Evolutionary conservation across 2,797 vertebrate genomes (phyloP).

Genomic region (Myotis myotis): DNA sequence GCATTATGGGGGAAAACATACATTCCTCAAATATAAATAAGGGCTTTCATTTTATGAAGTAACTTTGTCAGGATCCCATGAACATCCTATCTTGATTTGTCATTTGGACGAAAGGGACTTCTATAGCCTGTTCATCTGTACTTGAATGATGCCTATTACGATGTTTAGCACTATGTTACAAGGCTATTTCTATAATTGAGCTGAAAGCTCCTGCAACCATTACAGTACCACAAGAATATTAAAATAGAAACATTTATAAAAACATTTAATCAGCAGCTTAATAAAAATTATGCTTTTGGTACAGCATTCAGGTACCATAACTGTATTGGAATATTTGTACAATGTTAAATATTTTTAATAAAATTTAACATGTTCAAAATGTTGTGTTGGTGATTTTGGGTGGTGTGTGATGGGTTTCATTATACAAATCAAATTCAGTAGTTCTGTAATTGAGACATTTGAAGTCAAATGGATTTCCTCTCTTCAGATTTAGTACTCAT

Average conservation of each 20-base stretch:
- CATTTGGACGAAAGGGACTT: conserved; percentile 21
- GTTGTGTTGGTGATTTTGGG: conserved; percentile 80
- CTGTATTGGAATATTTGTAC: conserved; percentile 79
- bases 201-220: conserved; percentile 42
- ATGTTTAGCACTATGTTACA: conserved; percentile 37
- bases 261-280: conserved; percentile 66
- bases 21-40: conserved; percentile 48
- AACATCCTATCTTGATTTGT: conserved; percentile 54
- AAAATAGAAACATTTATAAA: conserved; percentile 61
- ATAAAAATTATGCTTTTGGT: conserved; percentile 75
- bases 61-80: conserved; percentile 40
- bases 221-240: conserved; percentile 44
- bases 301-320: conserved; percentile 75
- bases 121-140: conserved; percentile 46
- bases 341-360: conserved; percentile 81
- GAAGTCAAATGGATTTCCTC: conserved; percentile 38
- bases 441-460: conserved; percentile 5
- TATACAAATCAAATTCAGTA: conserved; percentile 54
- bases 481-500: conserved; percentile 23
- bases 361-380: conserved; percentile 79
- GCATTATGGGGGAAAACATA: not conserved
- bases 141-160: conserved; percentile 41
- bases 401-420: conserved; percentile 60
- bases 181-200: conserved; percentile 57
- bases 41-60: conserved; percentile 50